A percentile compares a stretch with the other conserved stretches of the same genome.
Evolutionary conservation across 1,140 invertebrate species (phyloP).

Genomic region (Habropoda laboriosa): DNA sequence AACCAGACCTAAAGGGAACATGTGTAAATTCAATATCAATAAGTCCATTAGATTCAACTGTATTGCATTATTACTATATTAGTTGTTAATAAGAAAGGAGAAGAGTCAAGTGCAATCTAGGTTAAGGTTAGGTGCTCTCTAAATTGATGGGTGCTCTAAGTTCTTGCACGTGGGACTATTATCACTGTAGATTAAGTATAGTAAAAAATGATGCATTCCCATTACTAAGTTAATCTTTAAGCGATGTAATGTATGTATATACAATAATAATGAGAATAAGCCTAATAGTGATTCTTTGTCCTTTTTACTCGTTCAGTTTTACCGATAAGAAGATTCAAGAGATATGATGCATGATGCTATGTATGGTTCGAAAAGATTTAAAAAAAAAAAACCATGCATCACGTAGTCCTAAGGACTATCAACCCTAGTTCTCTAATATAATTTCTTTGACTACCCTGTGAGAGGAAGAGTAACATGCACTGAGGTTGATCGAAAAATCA

Average conservation of each 20-base stretch:
- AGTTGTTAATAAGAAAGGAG: neutral
- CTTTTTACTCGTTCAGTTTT: neutral
- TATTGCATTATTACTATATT: neutral
- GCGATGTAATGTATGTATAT: neutral
- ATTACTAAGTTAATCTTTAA: neutral
- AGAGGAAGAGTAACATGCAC: neutral
- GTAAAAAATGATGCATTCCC: neutral
- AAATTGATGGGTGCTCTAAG: neutral
- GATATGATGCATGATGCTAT: conserved; percentile 9
- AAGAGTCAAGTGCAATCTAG: neutral
- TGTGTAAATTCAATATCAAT: neutral
- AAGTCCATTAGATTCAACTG: too few relatives aligned
- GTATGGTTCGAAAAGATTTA: neutral
- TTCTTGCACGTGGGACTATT: neutral
- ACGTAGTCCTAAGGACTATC: conserved; percentile 15
- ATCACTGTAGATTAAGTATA: neutral
- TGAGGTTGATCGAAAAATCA: neutral
- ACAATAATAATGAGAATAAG: neutral
- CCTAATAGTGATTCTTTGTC: neutral
- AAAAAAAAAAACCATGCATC: neutral
- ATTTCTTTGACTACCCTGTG: neutral
- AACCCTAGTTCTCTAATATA: neutral
- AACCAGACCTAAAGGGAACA: conserved; percentile 89
- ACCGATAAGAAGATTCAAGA: neutral
- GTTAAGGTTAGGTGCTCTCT: neutral